Percentiles rank a stretch among this genome's conserved stretches.
Conservation (phyloP, 2,113 vertebrate species). For the Mola mola region DNA sequence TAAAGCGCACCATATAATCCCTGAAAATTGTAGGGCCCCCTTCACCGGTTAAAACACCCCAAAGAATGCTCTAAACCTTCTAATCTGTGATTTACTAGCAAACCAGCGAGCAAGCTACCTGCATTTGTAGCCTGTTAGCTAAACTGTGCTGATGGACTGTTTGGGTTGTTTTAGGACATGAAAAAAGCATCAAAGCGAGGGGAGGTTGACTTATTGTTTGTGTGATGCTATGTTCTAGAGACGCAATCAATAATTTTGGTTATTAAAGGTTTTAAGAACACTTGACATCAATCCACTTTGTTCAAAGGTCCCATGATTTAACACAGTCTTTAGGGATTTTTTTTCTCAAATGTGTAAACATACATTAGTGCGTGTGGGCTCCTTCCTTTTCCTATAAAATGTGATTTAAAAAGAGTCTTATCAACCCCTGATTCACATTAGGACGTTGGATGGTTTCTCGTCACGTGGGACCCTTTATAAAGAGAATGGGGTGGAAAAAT, state of each 20-base stretch:
- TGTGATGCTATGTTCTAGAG: not conserved
- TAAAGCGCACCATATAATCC: constrained; percentile 71
- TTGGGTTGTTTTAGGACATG: not conserved
- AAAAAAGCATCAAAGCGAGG: not conserved
- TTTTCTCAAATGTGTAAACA: constrained; percentile 11
- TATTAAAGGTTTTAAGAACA: not conserved
- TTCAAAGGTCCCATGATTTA: not conserved
- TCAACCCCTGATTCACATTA: constrained; percentile 2
- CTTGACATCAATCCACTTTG: not conserved
- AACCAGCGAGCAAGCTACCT: constrained; percentile 36
- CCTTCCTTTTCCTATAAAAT: not conserved
- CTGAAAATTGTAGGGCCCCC: constrained; percentile 62
- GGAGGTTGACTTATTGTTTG: not conserved
- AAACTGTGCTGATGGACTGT: constrained; percentile 13
- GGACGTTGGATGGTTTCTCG: not conserved
- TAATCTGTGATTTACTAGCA: constrained; percentile 78
- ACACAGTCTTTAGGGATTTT: not conserved
- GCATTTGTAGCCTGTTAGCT: constrained; percentile 21
- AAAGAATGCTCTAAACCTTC: constrained; percentile 81
- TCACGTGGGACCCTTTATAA: not conserved
- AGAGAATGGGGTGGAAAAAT: not conserved
- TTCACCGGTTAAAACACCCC: constrained; percentile 61
- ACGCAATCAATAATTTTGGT: constrained; percentile 1
- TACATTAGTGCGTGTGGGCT: not conserved
- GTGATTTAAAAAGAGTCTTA: constrained; percentile 1